Base-by-base conservation (phyloP, 2,888 invertebrate genomes). In the Ennomos erosarius region DNA sequence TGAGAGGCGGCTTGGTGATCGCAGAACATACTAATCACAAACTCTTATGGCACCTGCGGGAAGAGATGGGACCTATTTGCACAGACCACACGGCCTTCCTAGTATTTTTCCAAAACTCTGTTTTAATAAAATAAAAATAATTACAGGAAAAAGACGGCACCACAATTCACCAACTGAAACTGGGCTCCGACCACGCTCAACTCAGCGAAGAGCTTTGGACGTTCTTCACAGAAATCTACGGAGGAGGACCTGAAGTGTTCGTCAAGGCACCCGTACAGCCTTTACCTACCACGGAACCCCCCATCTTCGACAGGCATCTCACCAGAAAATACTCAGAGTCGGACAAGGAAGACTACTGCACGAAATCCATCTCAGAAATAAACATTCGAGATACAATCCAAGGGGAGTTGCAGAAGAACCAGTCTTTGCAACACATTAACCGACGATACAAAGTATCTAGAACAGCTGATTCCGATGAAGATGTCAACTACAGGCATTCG, bases 171-270 rank as follows among this genome's bases (percentile, higher is more conserved):
- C 71, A 76, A 1, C 71, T 93, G n/a, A 92, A 92, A 57, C 87
- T 87, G 9, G 93, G 93, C 36, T 94, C 93, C 0, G 94, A 94
- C 70, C 96, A 96, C 81, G 96, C 96, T 0, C 97, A 97, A 77
- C 93, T 98, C 44, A 96, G 97, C 69, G 95, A 96, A 71, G 96
- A 96, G 42, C 93, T 97, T 56, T 99, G 98, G 98, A 93, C 95
- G 67, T 98, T 98, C 88, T 96, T 99, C 81, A 94, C 95, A 52
- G 94, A 93, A 62, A 97, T 96, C 52, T 99, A 99, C 81, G 97
- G 97, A 9, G 98, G 98, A 0, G 98, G 98, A 0, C 98, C 98
- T 0, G 97, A 97, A 78, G 93, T 98, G n/a, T 78, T 72, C 5
- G 84, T 93, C 16, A 84, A 81, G 44, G 76, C 85, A 0, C 85